These are phyloP conservation scores for Bovichtus diacanthus DNA, from an alignment of 2,797 vertebrate genomes.

Conservation along the genomic window DNA sequence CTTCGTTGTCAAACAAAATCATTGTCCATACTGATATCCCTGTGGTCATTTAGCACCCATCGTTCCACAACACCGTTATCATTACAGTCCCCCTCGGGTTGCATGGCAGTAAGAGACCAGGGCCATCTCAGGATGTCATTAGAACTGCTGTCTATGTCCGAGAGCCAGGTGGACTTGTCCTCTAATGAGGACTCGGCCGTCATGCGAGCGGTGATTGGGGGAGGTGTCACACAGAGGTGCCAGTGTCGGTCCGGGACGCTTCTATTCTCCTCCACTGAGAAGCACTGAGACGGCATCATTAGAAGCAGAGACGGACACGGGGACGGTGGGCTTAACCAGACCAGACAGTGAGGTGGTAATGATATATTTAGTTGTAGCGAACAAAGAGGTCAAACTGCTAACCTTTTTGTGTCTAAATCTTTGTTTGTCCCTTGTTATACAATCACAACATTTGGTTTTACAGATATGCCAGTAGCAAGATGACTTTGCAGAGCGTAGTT, in stretches of 20 bases:
- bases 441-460: slow-evolving; percentile 11
- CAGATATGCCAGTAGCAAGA: slow-evolving; percentile 7
- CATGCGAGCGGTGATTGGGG: slow-evolving; percentile 62
- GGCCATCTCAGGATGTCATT: slow-evolving; percentile 75
- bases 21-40: slow-evolving; percentile 36
- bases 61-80: slow-evolving; percentile 58
- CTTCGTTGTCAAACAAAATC: slow-evolving; percentile 35
- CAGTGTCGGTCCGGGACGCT: slow-evolving; percentile 56
- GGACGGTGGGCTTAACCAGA: slow-evolving; percentile 43
- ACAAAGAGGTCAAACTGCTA: slow-evolving; percentile 45
- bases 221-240: slow-evolving; percentile 63
- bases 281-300: slow-evolving; percentile 71
- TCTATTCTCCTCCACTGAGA: slow-evolving; percentile 50
- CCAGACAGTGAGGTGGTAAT: slow-evolving; percentile 54
- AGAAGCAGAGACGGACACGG: slow-evolving; percentile 49
- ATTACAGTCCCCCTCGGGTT: slow-evolving; percentile 60
- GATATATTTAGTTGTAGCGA: slow-evolving; percentile 49
- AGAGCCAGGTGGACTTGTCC: slow-evolving; percentile 71
- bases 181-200: slow-evolving; percentile 73
- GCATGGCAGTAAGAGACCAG: slow-evolving; percentile 50
- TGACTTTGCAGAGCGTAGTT: slow-evolving; percentile 17
- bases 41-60: slow-evolving; percentile 56
- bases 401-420: slow-evolving; percentile 33
- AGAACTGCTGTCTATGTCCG: slow-evolving; percentile 62
- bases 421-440: slow-evolving; percentile 47